Evolutionary conservation across 2,797 vertebrate genomes (phyloP), one percentile per base, ranked within the genome.

Genomic region (Perodicticus potto): DNA sequence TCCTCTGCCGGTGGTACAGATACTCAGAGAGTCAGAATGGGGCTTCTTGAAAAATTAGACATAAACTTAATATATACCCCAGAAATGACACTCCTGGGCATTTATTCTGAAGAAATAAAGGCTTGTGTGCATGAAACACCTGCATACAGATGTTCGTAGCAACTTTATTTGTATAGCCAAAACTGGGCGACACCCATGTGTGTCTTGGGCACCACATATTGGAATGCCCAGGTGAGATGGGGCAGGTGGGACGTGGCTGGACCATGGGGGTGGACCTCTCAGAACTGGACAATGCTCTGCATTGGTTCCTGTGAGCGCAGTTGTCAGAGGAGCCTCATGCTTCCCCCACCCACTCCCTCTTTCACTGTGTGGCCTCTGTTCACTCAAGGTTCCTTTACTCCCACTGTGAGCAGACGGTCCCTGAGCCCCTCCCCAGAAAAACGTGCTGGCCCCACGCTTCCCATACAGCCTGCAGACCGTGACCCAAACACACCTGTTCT

Each of bases 171-270:
- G 70, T 72, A 20, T 34, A 23, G 22, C 63, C 34, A 1, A 23
- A 23, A 12, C 34, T 37, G 2, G 22, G 70, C 27, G 59, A 69
- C 4, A 0, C 1, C 16, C 10, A 53, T 49, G 17, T 6, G 4
- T 7, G 82, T 16, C 43, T 73, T 16, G 69, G 23, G 10, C 13
- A 59, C 65, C 29, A 57, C 32, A n/a, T 16, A 32, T n/a, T 16
- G 29, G 63, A 32, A 65, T 7, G 2, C 65, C 65, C 32, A 32
- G 65, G 3, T 7, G 29, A 67, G 16, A 16, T 67, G 32, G 63
- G 29, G 11, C 63, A 32, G 27, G 61, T 29, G 61, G 27, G 61
- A 29, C 27, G 12, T 16, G 63, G 29, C 63, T 17, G 65, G 19
- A 32, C 17, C 16, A 7, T 7, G 7, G 65, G 55, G 7, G 32